Percentiles rank a stretch among this genome's conserved stretches.
These are phyloP conservation scores for Drepana arcuata DNA, from an alignment of 1,140 invertebrate genomes.

Conservation along the genomic window DNA sequence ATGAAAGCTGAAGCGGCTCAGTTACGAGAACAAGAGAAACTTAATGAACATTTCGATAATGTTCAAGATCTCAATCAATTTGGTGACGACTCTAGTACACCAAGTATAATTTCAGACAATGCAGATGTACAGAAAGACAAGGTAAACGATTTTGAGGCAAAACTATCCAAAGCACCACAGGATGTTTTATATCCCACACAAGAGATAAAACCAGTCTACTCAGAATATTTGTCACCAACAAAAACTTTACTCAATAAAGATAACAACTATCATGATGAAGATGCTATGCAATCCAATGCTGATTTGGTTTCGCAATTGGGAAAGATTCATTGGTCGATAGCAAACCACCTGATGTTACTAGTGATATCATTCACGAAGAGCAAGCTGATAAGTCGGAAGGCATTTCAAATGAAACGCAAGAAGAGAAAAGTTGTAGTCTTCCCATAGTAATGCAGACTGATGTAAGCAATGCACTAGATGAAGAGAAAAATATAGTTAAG, in stretches of 20 bases:
- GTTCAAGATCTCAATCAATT: constrained; percentile 5
- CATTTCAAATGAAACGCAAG: background rate
- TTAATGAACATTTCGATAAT: too few relatives aligned
- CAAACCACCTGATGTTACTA: too few relatives aligned
- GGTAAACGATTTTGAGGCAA: constrained; percentile 3
- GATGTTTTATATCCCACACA: constrained; percentile 28
- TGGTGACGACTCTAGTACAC: constrained; percentile 1
- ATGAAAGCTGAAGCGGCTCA: constrained; percentile 61
- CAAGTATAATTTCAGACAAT: background rate
- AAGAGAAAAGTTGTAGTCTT: too few relatives aligned
- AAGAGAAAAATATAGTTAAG: background rate
- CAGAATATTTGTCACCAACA: constrained; percentile 3
- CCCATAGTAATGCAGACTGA: too few relatives aligned
- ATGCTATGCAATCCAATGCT: background rate
- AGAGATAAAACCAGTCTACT: constrained; percentile 28
- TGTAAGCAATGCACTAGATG: too few relatives aligned
- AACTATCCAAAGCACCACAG: constrained; percentile 2
- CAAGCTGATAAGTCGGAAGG: too few relatives aligned
- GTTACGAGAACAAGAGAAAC: constrained; percentile 41
- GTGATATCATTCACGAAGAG: too few relatives aligned
- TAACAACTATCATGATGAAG: background rate
- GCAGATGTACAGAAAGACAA: constrained; percentile 3
- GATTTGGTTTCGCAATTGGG: too few relatives aligned
- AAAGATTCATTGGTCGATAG: too few relatives aligned
- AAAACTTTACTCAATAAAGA: background rate